A percentile compares a stretch with the other conserved stretches of the same genome.
Evolutionary conservation across 2,888 invertebrate species (phyloP).

Genomic region (Sylvicola fuscatus): DNA sequence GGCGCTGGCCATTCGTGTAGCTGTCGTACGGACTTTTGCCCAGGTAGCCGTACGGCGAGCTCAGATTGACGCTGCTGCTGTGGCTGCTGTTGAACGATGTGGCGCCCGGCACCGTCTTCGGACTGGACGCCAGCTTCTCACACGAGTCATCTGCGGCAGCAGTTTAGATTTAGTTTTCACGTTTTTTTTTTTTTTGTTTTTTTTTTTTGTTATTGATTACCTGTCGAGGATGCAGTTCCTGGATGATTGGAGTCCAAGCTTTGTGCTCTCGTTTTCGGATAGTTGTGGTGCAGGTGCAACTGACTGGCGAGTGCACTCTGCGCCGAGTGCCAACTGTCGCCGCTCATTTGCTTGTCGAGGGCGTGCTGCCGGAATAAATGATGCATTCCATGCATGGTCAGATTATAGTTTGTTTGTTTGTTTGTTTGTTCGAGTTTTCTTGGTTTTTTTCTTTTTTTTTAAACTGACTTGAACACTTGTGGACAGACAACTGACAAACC

Average conservation of each 20-base stretch:
- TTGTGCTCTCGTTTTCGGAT: conserved; percentile 3
- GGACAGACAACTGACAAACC: too few species aligned
- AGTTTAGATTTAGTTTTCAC: too few species aligned
- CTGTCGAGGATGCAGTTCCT: neutral
- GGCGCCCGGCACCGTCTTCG: conserved; percentile 22
- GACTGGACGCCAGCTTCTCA: conserved; percentile 13
- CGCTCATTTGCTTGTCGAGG: conserved; percentile 26
- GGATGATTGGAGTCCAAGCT: conserved; percentile 1
- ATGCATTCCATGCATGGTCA: conserved; percentile 23
- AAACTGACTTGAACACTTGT: too few species aligned
- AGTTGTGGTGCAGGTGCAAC: conserved; percentile 7
- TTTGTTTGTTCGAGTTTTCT: too few species aligned
- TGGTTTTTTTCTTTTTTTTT: too few species aligned
- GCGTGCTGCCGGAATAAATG: conserved; percentile 26
- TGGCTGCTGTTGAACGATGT: conserved; percentile 12
- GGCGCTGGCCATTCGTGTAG: conserved; percentile 12
- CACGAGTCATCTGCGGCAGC: too few species aligned
- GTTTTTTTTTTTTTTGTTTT: too few species aligned
- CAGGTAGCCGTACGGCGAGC: conserved; percentile 14
- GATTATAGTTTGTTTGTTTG: too few species aligned
- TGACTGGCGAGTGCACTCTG: conserved; percentile 7
- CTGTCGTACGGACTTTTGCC: conserved; percentile 14
- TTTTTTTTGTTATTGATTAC: too few species aligned
- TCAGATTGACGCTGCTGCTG: conserved; percentile 10
- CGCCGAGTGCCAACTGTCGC: conserved; percentile 29